Evolutionary conservation across 2,888 invertebrate genomes (phyloP), one percentile per base, ranked within the genome.

Genomic region (Drosophila kuntzei): DNA sequence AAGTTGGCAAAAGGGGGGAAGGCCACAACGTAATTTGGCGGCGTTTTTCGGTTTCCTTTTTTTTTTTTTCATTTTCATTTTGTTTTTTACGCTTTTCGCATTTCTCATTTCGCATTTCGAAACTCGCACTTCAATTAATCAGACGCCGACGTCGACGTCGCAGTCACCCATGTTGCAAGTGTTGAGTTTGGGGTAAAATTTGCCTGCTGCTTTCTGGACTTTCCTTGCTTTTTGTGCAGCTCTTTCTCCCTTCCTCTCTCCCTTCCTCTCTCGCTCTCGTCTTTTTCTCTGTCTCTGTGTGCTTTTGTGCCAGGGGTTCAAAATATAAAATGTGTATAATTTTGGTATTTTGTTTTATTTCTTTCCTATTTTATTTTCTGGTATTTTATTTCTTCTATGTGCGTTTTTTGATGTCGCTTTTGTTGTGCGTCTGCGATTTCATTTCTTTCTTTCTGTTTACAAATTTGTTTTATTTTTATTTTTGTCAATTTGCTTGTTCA

Each of bases 71-170:
- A 18, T 51, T 53, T 57, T 43, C 32, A 5, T 39, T 57, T 49
- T 18, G 8, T 36, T 36, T 39, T 62, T 55, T 47, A 18, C 41
- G 55, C 55, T 36, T 41, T 47, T 46, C 49, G 41, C 55, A 55
- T 69, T 65, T 68, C 67, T 53, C 53, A 49, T 68, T 87, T 76
- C 78, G 68, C 81, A 75, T 75, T 75, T 68, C 63, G 74, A 70
- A 79, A 79, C 89, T 85, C 85, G 87, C 89, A 85, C 90, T 85
- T 85, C 87, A 85, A 85, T 85, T 85, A 85, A 89, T 83, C 83
- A 83, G 89, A 79, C 76, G 82, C 55, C 68, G 76, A 79, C 32
- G 83, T 80, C 59, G 44, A 20, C 65, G 63, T 22, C 47, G 41
- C 22, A 25, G 47, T 59, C 39, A 20, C 8, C 14, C 58, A 20